Percentiles rank a stretch among this genome's conserved stretches.
These are phyloP conservation scores for Hormaphis cornu DNA, from an alignment of 1,140 invertebrate genomes.

Conservation along the genomic window DNA sequence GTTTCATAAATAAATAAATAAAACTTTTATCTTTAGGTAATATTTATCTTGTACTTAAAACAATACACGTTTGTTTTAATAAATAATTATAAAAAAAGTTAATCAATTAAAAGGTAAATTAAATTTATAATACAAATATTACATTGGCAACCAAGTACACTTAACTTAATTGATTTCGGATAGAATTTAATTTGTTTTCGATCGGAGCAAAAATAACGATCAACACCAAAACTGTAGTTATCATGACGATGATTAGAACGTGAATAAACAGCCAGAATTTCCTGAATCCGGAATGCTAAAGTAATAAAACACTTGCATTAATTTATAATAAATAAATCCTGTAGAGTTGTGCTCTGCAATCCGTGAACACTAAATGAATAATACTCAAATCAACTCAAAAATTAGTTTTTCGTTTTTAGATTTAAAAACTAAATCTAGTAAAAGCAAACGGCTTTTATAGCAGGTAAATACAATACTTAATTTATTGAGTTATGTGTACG, in stretches of 20 bases:
- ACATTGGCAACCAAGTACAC: background rate
- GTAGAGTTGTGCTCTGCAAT: too few species aligned
- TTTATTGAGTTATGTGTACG: too few species aligned
- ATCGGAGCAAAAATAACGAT: conserved; percentile 67
- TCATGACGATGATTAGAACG: conserved; percentile 53
- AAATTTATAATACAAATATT: conserved; percentile 15
- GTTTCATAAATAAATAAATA: background rate
- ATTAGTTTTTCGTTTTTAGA: too few species aligned
- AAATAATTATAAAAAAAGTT: conserved; percentile 24
- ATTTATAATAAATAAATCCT: background rate
- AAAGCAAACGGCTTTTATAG: too few species aligned
- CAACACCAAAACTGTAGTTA: conserved; percentile 57
- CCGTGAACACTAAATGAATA: too few species aligned
- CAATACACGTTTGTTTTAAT: conserved; percentile 13
- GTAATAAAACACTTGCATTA: conserved; percentile 39
- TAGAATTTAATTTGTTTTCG: conserved; percentile 38
- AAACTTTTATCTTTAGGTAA: background rate
- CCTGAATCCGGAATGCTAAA: conserved; percentile 62
- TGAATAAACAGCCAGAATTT: conserved; percentile 66
- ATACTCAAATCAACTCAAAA: too few species aligned
- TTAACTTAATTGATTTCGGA: conserved; percentile 41
- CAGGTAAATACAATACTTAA: too few species aligned
- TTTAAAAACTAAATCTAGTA: too few species aligned
- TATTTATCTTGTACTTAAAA: background rate
- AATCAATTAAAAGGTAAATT: conserved; percentile 18